Percentiles rank a stretch among this genome's conserved stretches.
phyloP scores from a whole-genome alignment of 2,113 vertebrate genomes.

The Tragulus kanchil region DNA sequence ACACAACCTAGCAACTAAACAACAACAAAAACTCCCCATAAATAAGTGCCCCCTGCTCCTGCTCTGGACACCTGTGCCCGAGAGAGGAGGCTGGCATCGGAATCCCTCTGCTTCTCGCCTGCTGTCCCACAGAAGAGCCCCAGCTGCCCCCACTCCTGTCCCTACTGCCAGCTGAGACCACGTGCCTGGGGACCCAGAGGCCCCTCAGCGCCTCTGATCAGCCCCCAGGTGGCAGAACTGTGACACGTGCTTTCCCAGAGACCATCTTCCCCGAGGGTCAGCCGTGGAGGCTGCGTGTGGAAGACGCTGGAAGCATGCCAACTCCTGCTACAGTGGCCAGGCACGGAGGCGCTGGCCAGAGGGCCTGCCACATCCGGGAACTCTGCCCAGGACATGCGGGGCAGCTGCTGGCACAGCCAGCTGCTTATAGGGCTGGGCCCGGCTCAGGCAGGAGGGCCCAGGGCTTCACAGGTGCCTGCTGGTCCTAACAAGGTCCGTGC shows the following conservation, averaged over 20 bases:
- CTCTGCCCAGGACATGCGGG: not conserved
- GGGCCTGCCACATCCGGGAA: not conserved
- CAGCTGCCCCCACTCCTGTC: not conserved
- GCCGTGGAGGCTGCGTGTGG: not conserved
- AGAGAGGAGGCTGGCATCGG: not conserved
- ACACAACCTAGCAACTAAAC: not conserved
- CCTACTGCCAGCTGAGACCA: not conserved
- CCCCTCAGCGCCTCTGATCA: not conserved
- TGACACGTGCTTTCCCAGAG: not conserved
- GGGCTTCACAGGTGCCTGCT: not conserved
- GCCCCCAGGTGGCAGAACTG: not conserved
- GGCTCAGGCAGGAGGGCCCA: not conserved
- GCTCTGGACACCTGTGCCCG: not conserved
- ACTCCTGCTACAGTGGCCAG: not conserved
- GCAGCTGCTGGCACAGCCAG: not conserved
- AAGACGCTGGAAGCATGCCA: rapidly evolving
- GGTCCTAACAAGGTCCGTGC: not conserved
- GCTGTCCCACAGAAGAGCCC: not conserved
- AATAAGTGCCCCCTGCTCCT: not conserved
- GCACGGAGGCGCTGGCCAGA: not conserved
- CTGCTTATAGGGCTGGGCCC: not conserved
- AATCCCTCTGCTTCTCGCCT: too few species aligned
- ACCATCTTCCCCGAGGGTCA: not conserved
- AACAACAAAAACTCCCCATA: not conserved
- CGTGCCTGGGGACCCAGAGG: not conserved